Conservation (phyloP, 2,888 invertebrate species). For the Eristalinus aeneus region DNA sequence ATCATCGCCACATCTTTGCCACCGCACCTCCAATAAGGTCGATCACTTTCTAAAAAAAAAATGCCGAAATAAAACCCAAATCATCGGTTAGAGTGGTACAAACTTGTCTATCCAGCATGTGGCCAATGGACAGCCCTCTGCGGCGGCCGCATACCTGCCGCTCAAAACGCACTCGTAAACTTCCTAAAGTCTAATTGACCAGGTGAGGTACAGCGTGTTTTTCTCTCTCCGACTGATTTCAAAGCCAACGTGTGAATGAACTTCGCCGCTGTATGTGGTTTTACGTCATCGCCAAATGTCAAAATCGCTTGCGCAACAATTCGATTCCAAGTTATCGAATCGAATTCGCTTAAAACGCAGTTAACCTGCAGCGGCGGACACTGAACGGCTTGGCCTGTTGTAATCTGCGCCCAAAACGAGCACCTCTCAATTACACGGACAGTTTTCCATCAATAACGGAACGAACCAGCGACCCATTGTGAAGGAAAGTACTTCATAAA, state of each 20-base stretch:
- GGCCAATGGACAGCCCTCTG: not conserved
- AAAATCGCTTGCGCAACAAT: conserved; percentile 22
- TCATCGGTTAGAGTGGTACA: not conserved
- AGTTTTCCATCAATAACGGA: not conserved
- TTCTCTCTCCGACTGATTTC: not conserved
- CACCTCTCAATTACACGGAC: not conserved
- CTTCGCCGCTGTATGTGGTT: conserved; percentile 4
- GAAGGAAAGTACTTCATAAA: conserved; percentile 4
- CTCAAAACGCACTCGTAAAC: not conserved
- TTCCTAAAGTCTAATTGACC: conserved; percentile 24
- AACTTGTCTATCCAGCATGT: conserved; percentile 29
- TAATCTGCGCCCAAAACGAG: not conserved
- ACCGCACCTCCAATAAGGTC: conserved; percentile 14
- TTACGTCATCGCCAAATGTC: conserved; percentile 17
- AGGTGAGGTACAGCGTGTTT: not conserved
- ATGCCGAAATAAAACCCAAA: not conserved
- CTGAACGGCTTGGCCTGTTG: conserved; percentile 1
- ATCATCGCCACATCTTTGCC: conserved; percentile 5
- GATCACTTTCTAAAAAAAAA: conserved; percentile 43
- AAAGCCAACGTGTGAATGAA: conserved; percentile 29
- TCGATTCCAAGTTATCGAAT: conserved; percentile 28
- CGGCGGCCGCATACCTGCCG: not conserved
- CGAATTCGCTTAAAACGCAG: conserved; percentile 19
- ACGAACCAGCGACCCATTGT: not conserved
- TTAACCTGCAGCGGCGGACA: conserved; percentile 8